These are phyloP conservation scores for Serrognathus titanus DNA, from an alignment of 2,888 invertebrate genomes.

Conservation along the genomic window DNA sequence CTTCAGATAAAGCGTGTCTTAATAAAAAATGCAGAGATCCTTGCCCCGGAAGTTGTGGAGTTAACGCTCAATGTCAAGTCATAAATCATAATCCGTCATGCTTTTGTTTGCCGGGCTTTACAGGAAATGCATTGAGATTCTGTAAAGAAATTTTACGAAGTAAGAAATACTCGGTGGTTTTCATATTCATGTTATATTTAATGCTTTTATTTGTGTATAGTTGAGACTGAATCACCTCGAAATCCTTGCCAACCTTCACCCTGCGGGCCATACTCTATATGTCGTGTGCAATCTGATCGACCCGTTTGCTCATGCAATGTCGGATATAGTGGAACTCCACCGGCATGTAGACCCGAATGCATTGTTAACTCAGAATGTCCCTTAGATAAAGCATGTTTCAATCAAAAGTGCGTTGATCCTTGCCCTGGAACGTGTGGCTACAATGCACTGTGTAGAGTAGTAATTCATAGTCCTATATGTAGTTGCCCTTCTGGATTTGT, in stretches of 20 bases:
- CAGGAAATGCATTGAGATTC: constrained; percentile 67
- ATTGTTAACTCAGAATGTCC: constrained; percentile 75
- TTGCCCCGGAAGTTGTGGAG: constrained; percentile 73
- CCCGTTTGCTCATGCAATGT: constrained; percentile 75
- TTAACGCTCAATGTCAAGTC: constrained; percentile 72
- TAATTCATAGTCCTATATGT: constrained; percentile 78
- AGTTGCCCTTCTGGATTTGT: constrained; percentile 66
- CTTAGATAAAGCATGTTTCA: constrained; percentile 70
- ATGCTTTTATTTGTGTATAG: constrained; percentile 12
- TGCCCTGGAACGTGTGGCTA: constrained; percentile 74
- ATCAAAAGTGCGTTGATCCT: constrained; percentile 74
- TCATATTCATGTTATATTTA: neutral
- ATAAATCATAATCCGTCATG: constrained; percentile 75
- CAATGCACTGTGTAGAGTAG: constrained; percentile 74
- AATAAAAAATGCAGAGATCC: constrained; percentile 77
- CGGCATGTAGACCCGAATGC: constrained; percentile 74
- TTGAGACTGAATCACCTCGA: constrained; percentile 48
- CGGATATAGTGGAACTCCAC: constrained; percentile 71
- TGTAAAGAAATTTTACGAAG: constrained; percentile 46
- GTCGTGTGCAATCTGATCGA: constrained; percentile 66
- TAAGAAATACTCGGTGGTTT: neutral
- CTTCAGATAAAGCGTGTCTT: constrained; percentile 67
- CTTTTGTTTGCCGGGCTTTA: constrained; percentile 68
- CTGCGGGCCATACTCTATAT: constrained; percentile 75
- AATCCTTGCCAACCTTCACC: constrained; percentile 75